Conservation (phyloP, 2,888 invertebrate genomes). For the Clitarchus hookeri region DNA sequence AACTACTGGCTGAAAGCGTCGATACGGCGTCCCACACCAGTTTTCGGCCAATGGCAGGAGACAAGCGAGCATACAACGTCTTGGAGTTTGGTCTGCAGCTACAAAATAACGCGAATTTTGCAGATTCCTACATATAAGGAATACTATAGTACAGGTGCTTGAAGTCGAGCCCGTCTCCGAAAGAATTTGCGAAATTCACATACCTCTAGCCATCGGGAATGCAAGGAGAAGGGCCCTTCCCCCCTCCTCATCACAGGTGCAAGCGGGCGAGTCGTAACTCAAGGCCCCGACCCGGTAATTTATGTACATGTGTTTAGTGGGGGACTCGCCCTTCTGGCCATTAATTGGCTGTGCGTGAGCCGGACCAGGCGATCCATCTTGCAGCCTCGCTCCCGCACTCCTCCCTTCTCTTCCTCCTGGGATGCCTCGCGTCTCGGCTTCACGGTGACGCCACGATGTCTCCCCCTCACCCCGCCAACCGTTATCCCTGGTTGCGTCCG, state of each 20-base stretch:
- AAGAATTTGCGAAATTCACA: too few species aligned
- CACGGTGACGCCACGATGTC: not conserved
- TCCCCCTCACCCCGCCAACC: not conserved
- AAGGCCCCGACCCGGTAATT: not conserved
- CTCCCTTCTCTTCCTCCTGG: not conserved
- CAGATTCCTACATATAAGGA: too few species aligned
- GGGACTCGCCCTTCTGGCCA: not conserved
- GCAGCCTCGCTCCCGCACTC: not conserved
- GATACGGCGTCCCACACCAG: too few species aligned
- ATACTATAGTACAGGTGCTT: too few species aligned
- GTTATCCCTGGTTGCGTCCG: not conserved
- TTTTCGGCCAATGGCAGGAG: too few species aligned
- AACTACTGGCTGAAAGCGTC: too few species aligned
- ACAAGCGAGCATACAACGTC: too few species aligned
- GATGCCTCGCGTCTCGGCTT: not conserved
- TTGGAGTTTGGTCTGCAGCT: too few species aligned
- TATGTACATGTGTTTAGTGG: slow-evolving; percentile 24
- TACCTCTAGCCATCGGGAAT: too few species aligned
- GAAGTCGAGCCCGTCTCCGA: too few species aligned
- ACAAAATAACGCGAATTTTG: too few species aligned
- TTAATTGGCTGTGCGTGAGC: slow-evolving; percentile 15
- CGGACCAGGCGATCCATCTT: not conserved
- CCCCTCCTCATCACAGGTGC: not conserved
- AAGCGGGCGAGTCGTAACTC: not conserved
- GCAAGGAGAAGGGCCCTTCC: too few species aligned